These are phyloP conservation scores for Pterostichus niger DNA, from an alignment of 2,888 invertebrate genomes.

Conservation along the genomic window DNA sequence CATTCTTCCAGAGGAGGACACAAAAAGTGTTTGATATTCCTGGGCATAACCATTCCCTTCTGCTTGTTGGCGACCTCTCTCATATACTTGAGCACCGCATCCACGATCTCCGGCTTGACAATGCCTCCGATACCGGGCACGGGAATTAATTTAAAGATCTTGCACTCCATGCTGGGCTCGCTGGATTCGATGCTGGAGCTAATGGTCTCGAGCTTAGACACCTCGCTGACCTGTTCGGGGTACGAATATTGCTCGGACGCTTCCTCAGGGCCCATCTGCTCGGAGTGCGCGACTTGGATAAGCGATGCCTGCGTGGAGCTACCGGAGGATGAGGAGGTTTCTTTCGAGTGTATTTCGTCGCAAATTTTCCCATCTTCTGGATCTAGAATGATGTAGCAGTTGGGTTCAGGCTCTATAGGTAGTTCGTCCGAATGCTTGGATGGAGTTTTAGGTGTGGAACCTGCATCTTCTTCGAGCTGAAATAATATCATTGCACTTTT, in stretches of 20 bases:
- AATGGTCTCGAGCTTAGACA: not conserved
- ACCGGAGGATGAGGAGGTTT: not conserved
- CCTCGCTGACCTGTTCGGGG: not conserved
- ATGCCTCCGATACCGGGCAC: conserved; percentile 82
- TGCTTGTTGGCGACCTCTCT: conserved; percentile 80
- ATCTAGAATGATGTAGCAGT: conserved; percentile 57
- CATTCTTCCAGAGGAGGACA: conserved; percentile 83
- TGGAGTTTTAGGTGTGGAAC: conserved; percentile 11
- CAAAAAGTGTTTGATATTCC: conserved; percentile 84
- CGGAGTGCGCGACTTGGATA: not conserved
- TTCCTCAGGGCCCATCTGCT: not conserved
- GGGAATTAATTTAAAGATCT: conserved; percentile 74
- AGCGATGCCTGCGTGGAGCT: not conserved
- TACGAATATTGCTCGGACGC: not conserved
- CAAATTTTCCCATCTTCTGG: conserved; percentile 53
- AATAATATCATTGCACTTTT: too few species aligned
- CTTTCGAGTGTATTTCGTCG: conserved; percentile 41
- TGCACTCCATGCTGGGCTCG: not conserved
- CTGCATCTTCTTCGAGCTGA: conserved; percentile 17
- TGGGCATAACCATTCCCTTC: conserved; percentile 84
- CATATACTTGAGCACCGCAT: conserved; percentile 80
- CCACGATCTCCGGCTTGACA: conserved; percentile 78
- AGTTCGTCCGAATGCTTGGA: not conserved
- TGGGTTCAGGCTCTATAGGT: conserved; percentile 25
- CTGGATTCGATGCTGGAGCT: conserved; percentile 4